phyloP scores from a whole-genome alignment of 2,797 vertebrate species.

The Rhinichthys osculus region DNA sequence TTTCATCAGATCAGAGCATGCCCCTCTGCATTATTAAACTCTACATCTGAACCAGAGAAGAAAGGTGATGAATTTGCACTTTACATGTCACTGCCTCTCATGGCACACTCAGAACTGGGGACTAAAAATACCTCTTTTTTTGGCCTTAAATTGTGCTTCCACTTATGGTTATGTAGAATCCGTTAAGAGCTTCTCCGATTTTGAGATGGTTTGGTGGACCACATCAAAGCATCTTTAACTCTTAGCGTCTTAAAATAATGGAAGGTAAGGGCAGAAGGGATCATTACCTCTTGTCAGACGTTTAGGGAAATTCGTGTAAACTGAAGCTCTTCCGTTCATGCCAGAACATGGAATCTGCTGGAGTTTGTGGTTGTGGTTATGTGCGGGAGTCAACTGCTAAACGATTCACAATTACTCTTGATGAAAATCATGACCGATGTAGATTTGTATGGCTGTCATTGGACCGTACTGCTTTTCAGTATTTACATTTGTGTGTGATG shows the following conservation, averaged over 20 bases:
- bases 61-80: conserved; percentile 33
- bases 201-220: conserved; percentile 26
- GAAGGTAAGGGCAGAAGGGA: conserved; percentile 25
- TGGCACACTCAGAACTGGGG: background rate
- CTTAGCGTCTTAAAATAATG: background rate
- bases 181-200: background rate
- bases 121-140: conserved; percentile 29
- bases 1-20: conserved; percentile 52
- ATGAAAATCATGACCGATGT: background rate
- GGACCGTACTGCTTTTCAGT: background rate
- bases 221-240: conserved; percentile 27
- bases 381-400: conserved; percentile 16
- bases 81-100: background rate
- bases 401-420: conserved; percentile 7
- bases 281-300: conserved; percentile 10
- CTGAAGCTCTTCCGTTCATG: conserved; percentile 38
- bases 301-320: conserved; percentile 38
- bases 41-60: conserved; percentile 19
- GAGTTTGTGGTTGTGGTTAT: conserved; percentile 22
- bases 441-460: background rate
- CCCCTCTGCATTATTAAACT: conserved; percentile 46
- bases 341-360: conserved; percentile 44
- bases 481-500: background rate
- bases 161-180: conserved; percentile 1
- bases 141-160: background rate